phyloP scores from a whole-genome alignment of 2,888 invertebrate species.

The Limnephilus lunatus region DNA sequence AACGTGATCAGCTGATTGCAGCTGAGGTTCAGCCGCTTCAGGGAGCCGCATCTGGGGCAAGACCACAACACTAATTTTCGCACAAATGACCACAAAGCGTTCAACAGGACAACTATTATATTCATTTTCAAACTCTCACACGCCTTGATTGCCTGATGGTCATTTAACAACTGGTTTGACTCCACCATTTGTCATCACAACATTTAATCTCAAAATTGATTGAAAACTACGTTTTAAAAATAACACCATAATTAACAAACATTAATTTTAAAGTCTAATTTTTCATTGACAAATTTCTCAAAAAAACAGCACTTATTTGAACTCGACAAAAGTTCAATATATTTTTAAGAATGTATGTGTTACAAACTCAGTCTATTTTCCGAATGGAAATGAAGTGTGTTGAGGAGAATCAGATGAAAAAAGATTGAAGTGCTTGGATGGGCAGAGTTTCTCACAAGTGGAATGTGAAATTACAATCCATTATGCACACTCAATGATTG shows the following conservation, averaged over 20 bases:
- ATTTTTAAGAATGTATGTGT: neutral
- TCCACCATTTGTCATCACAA: neutral
- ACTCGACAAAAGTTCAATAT: neutral
- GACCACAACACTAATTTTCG: conserved; percentile 40
- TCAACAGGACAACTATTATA: conserved; percentile 41
- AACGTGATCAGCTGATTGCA: conserved; percentile 96
- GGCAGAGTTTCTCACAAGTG: conserved; percentile 59
- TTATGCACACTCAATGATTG: conserved; percentile 27
- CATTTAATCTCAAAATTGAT: neutral
- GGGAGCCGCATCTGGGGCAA: conserved; percentile 87
- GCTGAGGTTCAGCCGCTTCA: conserved; percentile 95
- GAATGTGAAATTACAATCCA: conserved; percentile 63
- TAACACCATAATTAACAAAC: neutral
- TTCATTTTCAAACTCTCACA: conserved; percentile 21
- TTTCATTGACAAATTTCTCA: neutral
- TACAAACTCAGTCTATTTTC: neutral
- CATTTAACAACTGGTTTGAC: neutral
- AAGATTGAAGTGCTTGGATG: conserved; percentile 49
- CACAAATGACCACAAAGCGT: neutral
- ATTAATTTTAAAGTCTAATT: neutral
- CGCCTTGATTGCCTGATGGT: neutral
- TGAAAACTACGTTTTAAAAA: neutral
- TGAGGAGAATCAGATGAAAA: conserved; percentile 20
- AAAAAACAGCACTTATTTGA: neutral
- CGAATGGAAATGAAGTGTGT: conserved; percentile 2